A percentile compares a stretch with the other conserved stretches of the same genome.
Conservation (phyloP, 1,140 invertebrate genomes). For the Penaeus japonicus region DNA sequence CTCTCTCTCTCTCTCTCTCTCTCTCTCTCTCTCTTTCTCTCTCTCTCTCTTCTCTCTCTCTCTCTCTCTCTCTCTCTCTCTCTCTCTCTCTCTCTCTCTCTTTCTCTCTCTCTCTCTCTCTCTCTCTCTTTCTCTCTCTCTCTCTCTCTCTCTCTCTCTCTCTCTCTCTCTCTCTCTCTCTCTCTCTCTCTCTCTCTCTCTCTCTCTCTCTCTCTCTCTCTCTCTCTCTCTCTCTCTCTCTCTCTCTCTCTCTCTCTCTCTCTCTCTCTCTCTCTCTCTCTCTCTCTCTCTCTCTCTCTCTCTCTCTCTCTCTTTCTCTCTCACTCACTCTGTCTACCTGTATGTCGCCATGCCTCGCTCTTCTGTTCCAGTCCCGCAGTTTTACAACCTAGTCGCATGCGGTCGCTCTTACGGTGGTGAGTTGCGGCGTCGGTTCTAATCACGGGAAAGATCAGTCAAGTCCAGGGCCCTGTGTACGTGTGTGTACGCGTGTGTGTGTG, state of each 20-base stretch:
- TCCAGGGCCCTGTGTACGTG: background rate
- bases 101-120: slow-evolving; percentile 8
- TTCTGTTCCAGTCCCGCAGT: background rate
- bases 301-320: background rate
- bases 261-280: background rate
- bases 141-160: background rate
- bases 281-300: background rate
- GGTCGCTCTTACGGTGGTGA: background rate
- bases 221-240: background rate
- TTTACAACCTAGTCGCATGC: background rate
- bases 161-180: background rate
- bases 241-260: background rate
- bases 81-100: background rate
- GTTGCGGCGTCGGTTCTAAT: background rate
- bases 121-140: slow-evolving; percentile 18
- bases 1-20: background rate
- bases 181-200: background rate
- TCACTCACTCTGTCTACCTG: background rate
- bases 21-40: background rate
- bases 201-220: background rate
- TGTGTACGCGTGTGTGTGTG: background rate
- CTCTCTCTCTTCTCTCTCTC: no score
- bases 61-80: background rate
- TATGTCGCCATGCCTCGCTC: background rate
- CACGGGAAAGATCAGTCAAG: no score